phyloP scores from a whole-genome alignment of 2,888 invertebrate genomes.

The Dascillus cervinus region DNA sequence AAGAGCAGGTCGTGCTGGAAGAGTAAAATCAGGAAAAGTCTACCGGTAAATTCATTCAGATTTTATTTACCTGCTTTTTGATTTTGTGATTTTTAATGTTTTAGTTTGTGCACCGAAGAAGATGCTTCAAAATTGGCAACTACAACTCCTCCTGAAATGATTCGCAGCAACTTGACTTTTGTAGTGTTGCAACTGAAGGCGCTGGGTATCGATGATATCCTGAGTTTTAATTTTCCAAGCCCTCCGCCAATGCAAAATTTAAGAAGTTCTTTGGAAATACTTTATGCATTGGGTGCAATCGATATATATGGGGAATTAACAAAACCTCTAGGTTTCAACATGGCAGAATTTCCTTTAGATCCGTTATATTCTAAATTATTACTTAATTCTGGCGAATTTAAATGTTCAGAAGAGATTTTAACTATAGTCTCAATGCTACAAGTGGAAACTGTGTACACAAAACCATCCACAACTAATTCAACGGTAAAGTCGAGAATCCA shows the following conservation, averaged over 20 bases:
- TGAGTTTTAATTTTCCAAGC: constrained; percentile 87
- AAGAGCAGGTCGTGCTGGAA: constrained; percentile 86
- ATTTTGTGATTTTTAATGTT: constrained; percentile 1
- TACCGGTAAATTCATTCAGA: constrained; percentile 51
- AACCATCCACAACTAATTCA: constrained; percentile 62
- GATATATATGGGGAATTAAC: constrained; percentile 74
- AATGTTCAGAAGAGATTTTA: constrained; percentile 86
- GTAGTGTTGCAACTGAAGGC: constrained; percentile 88
- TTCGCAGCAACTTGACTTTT: constrained; percentile 76
- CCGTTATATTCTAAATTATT: constrained; percentile 84
- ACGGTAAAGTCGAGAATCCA: constrained; percentile 62
- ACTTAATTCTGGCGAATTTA: constrained; percentile 67
- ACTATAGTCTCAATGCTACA: constrained; percentile 91
- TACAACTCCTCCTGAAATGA: constrained; percentile 86
- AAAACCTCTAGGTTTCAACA: constrained; percentile 64
- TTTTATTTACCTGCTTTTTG: constrained; percentile 1
- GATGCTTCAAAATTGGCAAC: constrained; percentile 62
- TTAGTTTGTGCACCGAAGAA: constrained; percentile 69
- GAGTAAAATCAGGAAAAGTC: constrained; percentile 76
- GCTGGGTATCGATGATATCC: constrained; percentile 84
- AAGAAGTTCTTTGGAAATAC: constrained; percentile 73
- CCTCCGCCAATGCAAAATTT: constrained; percentile 87
- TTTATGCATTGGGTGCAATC: constrained; percentile 78
- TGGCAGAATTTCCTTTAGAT: constrained; percentile 88
- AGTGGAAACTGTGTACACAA: constrained; percentile 81